These are phyloP conservation scores for Eumacrocentrus americanus DNA, from an alignment of 2,888 invertebrate genomes.

Conservation along the genomic window DNA sequence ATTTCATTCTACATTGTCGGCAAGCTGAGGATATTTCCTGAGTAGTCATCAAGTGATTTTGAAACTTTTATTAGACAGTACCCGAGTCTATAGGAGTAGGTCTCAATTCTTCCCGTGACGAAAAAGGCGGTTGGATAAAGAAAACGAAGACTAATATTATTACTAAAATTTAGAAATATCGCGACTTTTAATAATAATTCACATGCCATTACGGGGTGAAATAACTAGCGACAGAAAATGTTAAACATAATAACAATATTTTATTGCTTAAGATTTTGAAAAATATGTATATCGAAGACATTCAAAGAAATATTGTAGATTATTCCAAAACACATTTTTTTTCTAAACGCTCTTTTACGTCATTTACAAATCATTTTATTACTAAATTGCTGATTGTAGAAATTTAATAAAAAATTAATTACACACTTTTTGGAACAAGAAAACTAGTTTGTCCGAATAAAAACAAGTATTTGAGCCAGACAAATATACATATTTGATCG, in stretches of 20 bases:
- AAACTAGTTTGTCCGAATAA: constrained; percentile 29
- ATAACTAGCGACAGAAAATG: constrained; percentile 3
- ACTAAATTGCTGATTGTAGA: not conserved
- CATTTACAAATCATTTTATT: not conserved
- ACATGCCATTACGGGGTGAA: too few relatives aligned
- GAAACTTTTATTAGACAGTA: too few relatives aligned
- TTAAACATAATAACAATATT: constrained; percentile 50
- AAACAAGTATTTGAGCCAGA: constrained; percentile 8
- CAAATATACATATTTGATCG: constrained; percentile 4
- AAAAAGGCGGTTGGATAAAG: too few relatives aligned
- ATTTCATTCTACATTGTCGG: too few relatives aligned
- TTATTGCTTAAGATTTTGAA: constrained; percentile 43
- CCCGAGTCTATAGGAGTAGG: too few relatives aligned
- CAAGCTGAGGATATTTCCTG: too few relatives aligned
- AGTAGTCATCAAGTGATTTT: too few relatives aligned
- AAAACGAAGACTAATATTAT: too few relatives aligned
- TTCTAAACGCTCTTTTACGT: not conserved
- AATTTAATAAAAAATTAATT: not conserved
- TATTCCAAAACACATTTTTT: not conserved
- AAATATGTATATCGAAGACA: constrained; percentile 29
- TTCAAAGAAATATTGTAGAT: constrained; percentile 18
- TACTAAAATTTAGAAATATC: too few relatives aligned
- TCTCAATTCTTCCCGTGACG: too few relatives aligned
- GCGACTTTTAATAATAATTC: too few relatives aligned
- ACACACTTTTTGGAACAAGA: constrained; percentile 17